A percentile compares a stretch with the other conserved stretches of the same genome.
These are phyloP conservation scores for Todiramphus saurophagus DNA, from an alignment of 2,113 vertebrate species.

Conservation along the genomic window DNA sequence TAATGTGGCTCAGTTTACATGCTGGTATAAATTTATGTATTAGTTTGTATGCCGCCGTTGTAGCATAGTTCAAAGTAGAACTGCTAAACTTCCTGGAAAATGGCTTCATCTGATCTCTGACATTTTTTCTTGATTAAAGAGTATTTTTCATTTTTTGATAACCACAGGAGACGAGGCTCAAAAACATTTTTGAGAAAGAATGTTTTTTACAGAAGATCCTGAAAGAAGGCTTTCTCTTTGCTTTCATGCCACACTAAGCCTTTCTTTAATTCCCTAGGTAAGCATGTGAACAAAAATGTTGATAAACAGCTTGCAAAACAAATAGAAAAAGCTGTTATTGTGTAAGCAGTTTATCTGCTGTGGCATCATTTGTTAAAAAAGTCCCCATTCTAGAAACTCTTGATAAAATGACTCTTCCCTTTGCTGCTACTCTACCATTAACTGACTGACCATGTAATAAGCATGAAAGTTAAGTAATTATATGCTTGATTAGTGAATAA, in stretches of 20 bases:
- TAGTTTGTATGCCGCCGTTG: background rate
- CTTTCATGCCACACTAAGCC: background rate
- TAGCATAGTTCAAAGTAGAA: background rate
- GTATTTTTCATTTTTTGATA: background rate
- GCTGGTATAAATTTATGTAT: background rate
- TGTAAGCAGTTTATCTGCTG: background rate
- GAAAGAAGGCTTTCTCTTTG: background rate
- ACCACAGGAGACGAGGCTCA: background rate
- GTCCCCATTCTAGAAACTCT: background rate
- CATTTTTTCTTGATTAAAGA: background rate
- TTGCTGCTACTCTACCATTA: background rate
- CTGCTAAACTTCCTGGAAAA: background rate
- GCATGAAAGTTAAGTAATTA: background rate
- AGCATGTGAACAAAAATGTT: background rate
- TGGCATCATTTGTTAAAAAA: background rate
- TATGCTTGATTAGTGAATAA: background rate
- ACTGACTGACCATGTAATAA: background rate
- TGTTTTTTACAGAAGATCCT: background rate
- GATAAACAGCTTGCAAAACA: background rate
- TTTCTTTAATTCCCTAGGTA: background rate
- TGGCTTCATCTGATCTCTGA: background rate
- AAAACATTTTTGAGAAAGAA: background rate
- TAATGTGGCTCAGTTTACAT: fast-evolving
- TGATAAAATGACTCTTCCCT: background rate
- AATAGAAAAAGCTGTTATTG: background rate